Evolutionary conservation across 2,797 vertebrate species (phyloP).

Genomic region (Channallabes apus): DNA sequence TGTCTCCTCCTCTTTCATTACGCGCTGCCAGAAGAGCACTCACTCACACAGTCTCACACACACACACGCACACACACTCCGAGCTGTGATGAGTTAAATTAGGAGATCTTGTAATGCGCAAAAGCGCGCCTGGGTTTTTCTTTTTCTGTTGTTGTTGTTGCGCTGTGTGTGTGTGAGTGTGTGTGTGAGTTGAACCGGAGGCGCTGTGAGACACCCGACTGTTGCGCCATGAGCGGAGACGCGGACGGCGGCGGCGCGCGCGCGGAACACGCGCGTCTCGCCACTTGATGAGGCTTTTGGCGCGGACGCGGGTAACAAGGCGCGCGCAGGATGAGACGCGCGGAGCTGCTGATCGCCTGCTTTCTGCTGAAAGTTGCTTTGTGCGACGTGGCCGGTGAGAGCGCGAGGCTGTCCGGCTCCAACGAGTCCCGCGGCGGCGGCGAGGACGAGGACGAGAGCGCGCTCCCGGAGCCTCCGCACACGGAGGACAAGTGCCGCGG

Average conservation of each 20-base stretch:
- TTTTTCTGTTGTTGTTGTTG: neutral
- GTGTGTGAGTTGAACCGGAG: neutral
- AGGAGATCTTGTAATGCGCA: slow-evolving; percentile 35
- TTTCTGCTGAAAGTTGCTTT: slow-evolving; percentile 86
- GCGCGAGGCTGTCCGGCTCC: slow-evolving; percentile 81
- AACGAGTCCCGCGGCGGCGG: slow-evolving; percentile 77
- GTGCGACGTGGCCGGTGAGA: slow-evolving; percentile 87
- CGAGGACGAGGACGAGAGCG: slow-evolving; percentile 69
- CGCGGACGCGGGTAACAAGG: slow-evolving; percentile 21
- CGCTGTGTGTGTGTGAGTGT: neutral
- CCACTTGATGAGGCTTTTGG: slow-evolving; percentile 54
- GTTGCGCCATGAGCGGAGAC: slow-evolving; percentile 64
- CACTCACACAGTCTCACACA: slow-evolving; percentile 19
- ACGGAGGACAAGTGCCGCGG: slow-evolving; percentile 89
- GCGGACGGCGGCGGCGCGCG: slow-evolving; percentile 65
- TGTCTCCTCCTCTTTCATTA: slow-evolving; percentile 57
- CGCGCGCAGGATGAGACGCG: slow-evolving; percentile 60
- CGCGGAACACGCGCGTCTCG: slow-evolving; percentile 54
- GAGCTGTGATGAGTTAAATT: slow-evolving; percentile 19
- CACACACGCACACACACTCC: neutral
- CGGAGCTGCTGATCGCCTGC: slow-evolving; percentile 81
- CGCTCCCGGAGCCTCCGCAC: slow-evolving; percentile 83
- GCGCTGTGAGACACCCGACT: slow-evolving; percentile 23
- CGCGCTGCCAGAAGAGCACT: slow-evolving; percentile 4
- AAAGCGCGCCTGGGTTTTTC: neutral